These are phyloP conservation scores for Cybosia mesomella DNA, from an alignment of 2,888 invertebrate species.

Conservation along the genomic window DNA sequence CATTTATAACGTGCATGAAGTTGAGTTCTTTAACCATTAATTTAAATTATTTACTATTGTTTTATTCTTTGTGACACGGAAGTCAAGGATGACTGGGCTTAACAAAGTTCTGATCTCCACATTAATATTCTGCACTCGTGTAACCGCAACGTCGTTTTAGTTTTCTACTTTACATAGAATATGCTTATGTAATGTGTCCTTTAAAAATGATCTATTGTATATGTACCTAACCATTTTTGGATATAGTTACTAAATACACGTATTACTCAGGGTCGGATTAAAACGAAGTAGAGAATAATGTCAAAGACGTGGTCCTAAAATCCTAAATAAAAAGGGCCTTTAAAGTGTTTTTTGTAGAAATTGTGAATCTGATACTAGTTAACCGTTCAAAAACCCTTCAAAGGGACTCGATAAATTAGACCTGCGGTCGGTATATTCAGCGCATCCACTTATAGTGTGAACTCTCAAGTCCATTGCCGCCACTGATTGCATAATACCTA, in stretches of 20 bases:
- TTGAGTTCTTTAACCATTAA: constrained; percentile 28
- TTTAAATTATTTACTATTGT: constrained; percentile 38
- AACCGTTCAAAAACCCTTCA: too few species aligned
- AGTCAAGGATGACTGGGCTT: constrained; percentile 34
- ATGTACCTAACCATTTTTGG: background rate
- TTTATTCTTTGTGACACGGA: constrained; percentile 42
- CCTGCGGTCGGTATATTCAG: too few species aligned
- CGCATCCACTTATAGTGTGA: too few species aligned
- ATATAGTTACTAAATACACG: background rate
- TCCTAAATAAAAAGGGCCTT: too few species aligned
- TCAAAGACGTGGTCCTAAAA: too few species aligned
- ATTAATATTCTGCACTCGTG: constrained; percentile 46
- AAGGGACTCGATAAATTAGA: too few species aligned
- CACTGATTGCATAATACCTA: too few species aligned
- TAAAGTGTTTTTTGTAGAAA: too few species aligned
- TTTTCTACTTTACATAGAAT: constrained; percentile 24
- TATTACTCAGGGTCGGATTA: background rate
- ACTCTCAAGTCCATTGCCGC: too few species aligned
- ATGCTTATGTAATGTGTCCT: constrained; percentile 3
- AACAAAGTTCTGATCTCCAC: constrained; percentile 42
- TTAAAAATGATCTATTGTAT: constrained; percentile 1
- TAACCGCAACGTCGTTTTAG: constrained; percentile 34
- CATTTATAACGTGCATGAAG: constrained; percentile 27
- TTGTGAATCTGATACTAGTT: too few species aligned
- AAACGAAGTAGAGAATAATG: background rate